Evolutionary conservation across 2,797 vertebrate species (phyloP), one percentile per base, ranked within the genome.

Genomic region (Premnoplex brunnescens): DNA sequence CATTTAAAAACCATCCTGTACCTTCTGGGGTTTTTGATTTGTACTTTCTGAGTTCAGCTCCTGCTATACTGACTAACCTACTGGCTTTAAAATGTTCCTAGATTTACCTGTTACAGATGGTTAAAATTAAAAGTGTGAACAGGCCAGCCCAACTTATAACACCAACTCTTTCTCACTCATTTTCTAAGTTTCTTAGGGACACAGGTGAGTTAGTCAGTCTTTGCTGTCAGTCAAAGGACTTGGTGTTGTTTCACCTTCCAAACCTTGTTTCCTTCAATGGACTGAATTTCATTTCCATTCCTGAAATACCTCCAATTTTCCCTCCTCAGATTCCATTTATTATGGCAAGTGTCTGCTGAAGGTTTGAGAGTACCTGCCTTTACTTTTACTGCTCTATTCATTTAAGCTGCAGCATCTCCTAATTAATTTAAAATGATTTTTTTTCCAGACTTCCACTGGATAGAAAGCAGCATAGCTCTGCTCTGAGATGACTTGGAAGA

Each of bases 381-480:
- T 79, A 74, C 44, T 71, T 86, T 37, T 46, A 43, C 55, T 43
- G 41, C 26, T 72, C 39, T 44, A 36, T 48, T 88, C 55, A 59
- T 85, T 82, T 79, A 89, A 89, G 60, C 71, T 63, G n/a, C 68
- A 67, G 52, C 21, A 72, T 63, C 78, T 90, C 64, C 49, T 71
- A 91, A 88, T 93, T 87, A 73, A 85, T 85, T 89, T 9, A 62
- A 59, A 84, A 81, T 63, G 10, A 3, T 66, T 74, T 77, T 69
- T 69, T 46, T 64, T 36, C 44, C 52, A 87, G 87, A 46, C 90
- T 78, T 46, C 52, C 16, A 5, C 37, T 63, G 72, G 68, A 82
- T 39, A 82, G 59, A 71, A 87, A 72, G 68, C 10, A 76, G 80
- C 26, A 10, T 14, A 89, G 73, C 74, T 77, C 49, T 63, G 46